Evolutionary conservation across 2,113 vertebrate genomes (phyloP).

Genomic region (Anarrhichthys ocellatus): DNA sequence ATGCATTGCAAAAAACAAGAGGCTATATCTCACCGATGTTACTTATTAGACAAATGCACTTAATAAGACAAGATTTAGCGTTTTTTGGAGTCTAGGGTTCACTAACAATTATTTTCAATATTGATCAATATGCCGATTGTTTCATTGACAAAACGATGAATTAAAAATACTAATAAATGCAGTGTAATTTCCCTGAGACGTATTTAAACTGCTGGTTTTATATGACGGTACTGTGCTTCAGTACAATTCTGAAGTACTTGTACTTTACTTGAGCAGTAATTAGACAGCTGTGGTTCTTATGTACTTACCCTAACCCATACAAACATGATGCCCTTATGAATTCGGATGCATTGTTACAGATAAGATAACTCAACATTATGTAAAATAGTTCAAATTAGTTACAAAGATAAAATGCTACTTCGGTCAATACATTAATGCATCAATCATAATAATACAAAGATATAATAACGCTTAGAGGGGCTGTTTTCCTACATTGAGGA

Average conservation of each 20-base stretch:
- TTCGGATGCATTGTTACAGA: background rate
- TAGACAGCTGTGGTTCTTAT: background rate
- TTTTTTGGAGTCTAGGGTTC: background rate
- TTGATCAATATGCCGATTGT: background rate
- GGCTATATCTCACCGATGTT: background rate
- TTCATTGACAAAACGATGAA: background rate
- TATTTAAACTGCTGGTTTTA: too few species aligned
- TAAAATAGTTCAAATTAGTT: background rate
- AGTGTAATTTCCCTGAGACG: background rate
- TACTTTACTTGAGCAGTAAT: background rate
- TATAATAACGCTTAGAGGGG: background rate
- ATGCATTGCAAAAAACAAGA: background rate
- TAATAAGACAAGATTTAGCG: background rate
- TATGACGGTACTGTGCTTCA: background rate
- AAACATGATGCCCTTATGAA: background rate
- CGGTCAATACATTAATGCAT: background rate
- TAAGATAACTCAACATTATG: background rate
- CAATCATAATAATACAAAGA: background rate
- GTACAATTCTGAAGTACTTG: background rate
- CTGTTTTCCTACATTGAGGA: background rate
- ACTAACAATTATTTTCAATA: background rate
- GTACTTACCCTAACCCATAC: background rate
- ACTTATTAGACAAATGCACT: background rate
- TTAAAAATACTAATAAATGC: constrained; percentile 3
- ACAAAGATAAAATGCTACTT: background rate